These are phyloP conservation scores for Meleagris gallopavo DNA, from an alignment of 2,113 vertebrate species.

Conservation along the genomic window DNA sequence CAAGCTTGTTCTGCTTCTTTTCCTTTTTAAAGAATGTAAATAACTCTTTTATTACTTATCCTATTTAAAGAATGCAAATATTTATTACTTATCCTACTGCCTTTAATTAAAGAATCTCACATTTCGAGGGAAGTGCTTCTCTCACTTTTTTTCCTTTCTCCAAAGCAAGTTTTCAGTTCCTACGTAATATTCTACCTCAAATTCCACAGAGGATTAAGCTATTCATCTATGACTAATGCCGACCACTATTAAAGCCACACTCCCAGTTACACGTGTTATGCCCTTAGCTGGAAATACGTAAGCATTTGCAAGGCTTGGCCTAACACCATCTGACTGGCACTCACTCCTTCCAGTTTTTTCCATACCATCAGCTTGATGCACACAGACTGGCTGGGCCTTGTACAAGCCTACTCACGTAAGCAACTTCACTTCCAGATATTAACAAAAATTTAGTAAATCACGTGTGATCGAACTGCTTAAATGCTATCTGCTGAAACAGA, in stretches of 20 bases:
- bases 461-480: background rate
- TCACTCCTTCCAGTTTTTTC: background rate
- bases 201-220: background rate
- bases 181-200: background rate
- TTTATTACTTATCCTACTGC: background rate
- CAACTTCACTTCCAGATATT: background rate
- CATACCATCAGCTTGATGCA: background rate
- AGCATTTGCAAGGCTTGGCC: background rate
- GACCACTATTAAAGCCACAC: background rate
- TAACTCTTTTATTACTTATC: background rate
- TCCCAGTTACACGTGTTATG: accelerated
- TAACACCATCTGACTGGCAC: background rate
- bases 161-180: background rate
- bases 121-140: background rate
- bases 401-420: background rate
- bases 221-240: background rate
- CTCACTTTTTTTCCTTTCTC: background rate
- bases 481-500: background rate
- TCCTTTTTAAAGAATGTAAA: background rate
- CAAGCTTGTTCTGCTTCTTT: background rate
- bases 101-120: background rate
- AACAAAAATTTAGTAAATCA: background rate
- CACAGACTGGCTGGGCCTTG: background rate
- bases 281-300: background rate
- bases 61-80: background rate